A percentile compares a stretch with the other conserved stretches of the same genome.
Conservation (phyloP, 2,113 vertebrate species). For the Rhynchomys soricoides region DNA sequence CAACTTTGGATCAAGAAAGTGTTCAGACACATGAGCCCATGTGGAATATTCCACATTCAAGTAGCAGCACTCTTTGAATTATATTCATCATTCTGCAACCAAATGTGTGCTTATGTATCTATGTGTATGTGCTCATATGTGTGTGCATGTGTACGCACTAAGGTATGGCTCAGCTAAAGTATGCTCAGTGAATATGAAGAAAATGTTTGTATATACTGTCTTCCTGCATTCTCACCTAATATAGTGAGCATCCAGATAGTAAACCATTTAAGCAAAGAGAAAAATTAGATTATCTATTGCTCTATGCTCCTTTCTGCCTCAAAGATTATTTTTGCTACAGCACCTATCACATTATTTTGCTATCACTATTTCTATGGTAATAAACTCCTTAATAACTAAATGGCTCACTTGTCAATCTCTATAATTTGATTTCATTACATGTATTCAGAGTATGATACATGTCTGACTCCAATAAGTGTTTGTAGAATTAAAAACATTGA, state of each 20-base stretch:
- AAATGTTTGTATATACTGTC: background rate
- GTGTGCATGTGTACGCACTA: no score
- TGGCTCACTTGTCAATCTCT: background rate
- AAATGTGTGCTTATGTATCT: background rate
- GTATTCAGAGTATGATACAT: background rate
- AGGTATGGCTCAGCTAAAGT: slow-evolving; percentile 19
- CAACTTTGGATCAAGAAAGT: background rate
- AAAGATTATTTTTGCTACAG: background rate
- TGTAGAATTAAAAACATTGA: background rate
- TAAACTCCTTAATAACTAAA: background rate
- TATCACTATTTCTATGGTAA: background rate
- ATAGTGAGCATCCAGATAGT: background rate
- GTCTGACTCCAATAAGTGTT: background rate
- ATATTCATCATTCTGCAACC: background rate
- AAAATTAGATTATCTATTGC: background rate
- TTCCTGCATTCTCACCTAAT: background rate
- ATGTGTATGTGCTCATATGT: no score
- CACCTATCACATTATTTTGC: background rate
- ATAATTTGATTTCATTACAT: background rate
- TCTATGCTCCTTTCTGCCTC: background rate
- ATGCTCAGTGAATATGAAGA: background rate
- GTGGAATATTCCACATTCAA: background rate
- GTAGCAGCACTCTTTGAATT: background rate
- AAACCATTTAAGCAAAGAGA: background rate
- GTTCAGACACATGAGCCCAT: background rate